Evolutionary conservation across 2,113 vertebrate genomes (phyloP), one percentile per base, ranked within the genome.

Genomic region (Camelus bactrianus): DNA sequence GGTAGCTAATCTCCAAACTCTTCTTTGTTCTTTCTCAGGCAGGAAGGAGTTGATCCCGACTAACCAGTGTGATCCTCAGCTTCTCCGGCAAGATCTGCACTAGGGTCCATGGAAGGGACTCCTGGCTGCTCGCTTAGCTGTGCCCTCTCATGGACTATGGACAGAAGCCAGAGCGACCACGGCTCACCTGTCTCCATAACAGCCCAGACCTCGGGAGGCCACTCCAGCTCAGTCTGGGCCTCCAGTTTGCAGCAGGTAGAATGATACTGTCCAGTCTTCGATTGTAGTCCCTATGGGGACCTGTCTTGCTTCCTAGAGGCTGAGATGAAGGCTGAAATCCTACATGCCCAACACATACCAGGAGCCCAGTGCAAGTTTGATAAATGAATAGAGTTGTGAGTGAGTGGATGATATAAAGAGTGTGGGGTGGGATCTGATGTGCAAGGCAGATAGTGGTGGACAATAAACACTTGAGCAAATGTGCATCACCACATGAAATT

Each of bases 401-500:
- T 32, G 24, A 38, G 8, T 32, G 30, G 46, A 6, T 58, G 0
- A 26, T 0, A 16, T n/a, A 5, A 32, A 24, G 11, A 13, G 1
- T 2, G 0, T 15, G 16, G 38, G 24, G 5, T 30, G 38, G 64
- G 28, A 52, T 35, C 38, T 64, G 20, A 54, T 1, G 38, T 30
- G 52, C 42, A 35, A 84, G 30, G 58, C 46, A 30, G 2, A 13
- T 4, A 22, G 38, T 48, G 38, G 10, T 30, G 22, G 19, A 50
- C 30, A n/a, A 9, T 28, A 54, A 79, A 60, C 62, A 50, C 17
- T 32, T 9, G 50, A 58, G 24, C 56, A 38, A 73, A 60, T 26
- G 42, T 26, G 24, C 69, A 30, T 54, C 72, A 26, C 28, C 75
- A 24, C 54, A 20, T 67, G 50, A 52, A 72, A 86, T 52, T 48